These are phyloP conservation scores for Dryocosmus kuriphilus DNA, from an alignment of 2,888 invertebrate species.

Conservation along the genomic window DNA sequence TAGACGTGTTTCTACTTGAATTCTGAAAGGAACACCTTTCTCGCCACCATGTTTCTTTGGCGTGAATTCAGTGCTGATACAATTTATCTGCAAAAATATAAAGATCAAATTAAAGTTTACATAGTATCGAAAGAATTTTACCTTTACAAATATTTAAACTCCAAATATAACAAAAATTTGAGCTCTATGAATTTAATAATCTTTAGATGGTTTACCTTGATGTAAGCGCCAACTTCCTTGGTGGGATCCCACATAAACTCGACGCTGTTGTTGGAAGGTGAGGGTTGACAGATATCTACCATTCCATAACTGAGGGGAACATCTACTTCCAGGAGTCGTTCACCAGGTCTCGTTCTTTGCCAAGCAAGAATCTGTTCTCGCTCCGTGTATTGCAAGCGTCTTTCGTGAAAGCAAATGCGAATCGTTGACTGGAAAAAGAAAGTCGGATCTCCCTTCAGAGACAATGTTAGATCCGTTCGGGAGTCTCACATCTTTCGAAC, in stretches of 20 bases:
- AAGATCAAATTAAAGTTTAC: conserved; percentile 1
- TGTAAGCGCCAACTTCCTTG: conserved; percentile 96
- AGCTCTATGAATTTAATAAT: not conserved
- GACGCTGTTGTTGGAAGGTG: conserved; percentile 85
- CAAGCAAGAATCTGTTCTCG: conserved; percentile 95
- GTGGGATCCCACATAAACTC: conserved; percentile 97
- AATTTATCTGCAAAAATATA: conserved; percentile 85
- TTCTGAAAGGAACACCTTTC: conserved; percentile 97
- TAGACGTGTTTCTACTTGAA: conserved; percentile 94
- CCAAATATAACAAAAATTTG: not conserved
- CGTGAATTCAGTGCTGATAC: conserved; percentile 98
- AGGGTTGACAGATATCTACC: conserved; percentile 88
- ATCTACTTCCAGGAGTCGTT: conserved; percentile 94
- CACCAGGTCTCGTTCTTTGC: conserved; percentile 93
- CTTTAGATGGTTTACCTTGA: conserved; percentile 84
- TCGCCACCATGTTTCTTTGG: conserved; percentile 99
- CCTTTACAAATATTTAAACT: not conserved
- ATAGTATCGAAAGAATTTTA: not conserved
- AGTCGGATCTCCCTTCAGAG: conserved; percentile 64
- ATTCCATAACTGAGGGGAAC: conserved; percentile 96
- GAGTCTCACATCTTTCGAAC: conserved; percentile 65
- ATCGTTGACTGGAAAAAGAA: conserved; percentile 85
- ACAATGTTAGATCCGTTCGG: conserved; percentile 65
- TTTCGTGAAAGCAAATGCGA: conserved; percentile 96
- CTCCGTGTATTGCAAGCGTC: conserved; percentile 96